Percentiles rank a stretch among this genome's conserved stretches.
Conservation (phyloP, 2,888 invertebrate genomes). For the Apotomis capreana region DNA sequence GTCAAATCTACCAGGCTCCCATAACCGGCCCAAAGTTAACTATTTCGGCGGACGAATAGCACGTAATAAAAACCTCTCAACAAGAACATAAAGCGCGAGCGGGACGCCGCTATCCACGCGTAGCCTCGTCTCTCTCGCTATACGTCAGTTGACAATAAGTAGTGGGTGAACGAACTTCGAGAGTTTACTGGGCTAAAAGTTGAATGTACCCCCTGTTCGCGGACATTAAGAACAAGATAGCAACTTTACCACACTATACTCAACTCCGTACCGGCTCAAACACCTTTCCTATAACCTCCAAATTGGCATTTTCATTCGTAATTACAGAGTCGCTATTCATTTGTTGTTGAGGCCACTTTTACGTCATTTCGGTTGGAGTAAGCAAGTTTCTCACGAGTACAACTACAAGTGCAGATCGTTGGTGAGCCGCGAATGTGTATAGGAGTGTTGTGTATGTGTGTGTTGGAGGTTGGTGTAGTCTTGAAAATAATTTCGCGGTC, state of each 20-base stretch:
- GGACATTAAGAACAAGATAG: constrained; percentile 84
- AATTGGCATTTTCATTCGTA: constrained; percentile 50
- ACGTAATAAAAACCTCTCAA: constrained; percentile 78
- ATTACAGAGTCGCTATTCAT: constrained; percentile 59
- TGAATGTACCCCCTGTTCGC: constrained; percentile 83
- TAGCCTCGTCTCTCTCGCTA: constrained; percentile 67
- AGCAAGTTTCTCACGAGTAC: constrained; percentile 82
- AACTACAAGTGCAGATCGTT: constrained; percentile 69
- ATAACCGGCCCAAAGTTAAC: constrained; percentile 73
- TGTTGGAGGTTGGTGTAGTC: constrained; percentile 79
- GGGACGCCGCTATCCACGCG: constrained; percentile 67
- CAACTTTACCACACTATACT: constrained; percentile 76
- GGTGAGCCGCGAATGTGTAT: constrained; percentile 75
- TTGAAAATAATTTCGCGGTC: constrained; percentile 84
- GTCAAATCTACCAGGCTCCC: constrained; percentile 78
- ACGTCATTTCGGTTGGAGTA: constrained; percentile 58
- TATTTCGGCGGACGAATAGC: constrained; percentile 74
- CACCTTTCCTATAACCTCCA: constrained; percentile 56
- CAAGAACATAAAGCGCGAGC: constrained; percentile 69
- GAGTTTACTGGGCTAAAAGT: constrained; percentile 85
- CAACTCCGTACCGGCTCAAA: constrained; percentile 58
- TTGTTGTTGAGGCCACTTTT: constrained; percentile 46
- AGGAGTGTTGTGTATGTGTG: constrained; percentile 60
- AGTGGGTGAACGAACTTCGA: constrained; percentile 82
- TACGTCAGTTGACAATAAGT: constrained; percentile 82